A percentile compares a stretch with the other conserved stretches of the same genome.
These are phyloP conservation scores for Diceros bicornis DNA, from an alignment of 2,797 vertebrate species.

Conservation along the genomic window DNA sequence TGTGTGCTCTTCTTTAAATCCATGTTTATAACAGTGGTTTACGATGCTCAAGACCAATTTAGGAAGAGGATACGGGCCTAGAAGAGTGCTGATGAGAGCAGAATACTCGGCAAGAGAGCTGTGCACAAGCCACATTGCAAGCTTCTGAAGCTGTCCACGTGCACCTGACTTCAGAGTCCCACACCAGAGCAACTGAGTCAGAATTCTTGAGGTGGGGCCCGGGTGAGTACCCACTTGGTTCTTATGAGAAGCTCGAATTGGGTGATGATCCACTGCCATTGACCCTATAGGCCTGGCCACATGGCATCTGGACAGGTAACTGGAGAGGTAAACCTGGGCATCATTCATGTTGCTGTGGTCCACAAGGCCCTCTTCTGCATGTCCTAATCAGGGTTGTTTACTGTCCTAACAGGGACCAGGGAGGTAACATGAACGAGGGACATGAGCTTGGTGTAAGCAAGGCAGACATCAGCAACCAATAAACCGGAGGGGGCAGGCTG, in stretches of 20 bases:
- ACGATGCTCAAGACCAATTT: not conserved
- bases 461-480: not conserved
- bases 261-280: not conserved
- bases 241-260: not conserved
- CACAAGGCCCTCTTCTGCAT: not conserved
- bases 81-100: too few species aligned
- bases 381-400: not conserved
- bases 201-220: not conserved
- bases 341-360: not conserved
- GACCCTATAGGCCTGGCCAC: not conserved
- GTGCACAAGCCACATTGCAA: accelerated
- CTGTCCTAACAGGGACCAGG: not conserved
- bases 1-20: not conserved
- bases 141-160: too few species aligned
- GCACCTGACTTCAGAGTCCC: not conserved
- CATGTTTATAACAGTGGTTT: not conserved
- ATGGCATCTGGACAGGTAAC: not conserved
- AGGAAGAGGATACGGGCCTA: not conserved
- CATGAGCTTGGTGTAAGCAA: not conserved
- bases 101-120: not conserved
- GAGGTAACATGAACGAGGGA: not conserved
- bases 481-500: not conserved
- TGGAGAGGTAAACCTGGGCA: not conserved
- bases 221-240: too few species aligned
- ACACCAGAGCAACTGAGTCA: not conserved